Conservation (phyloP, 2,888 invertebrate species). For the Drosophila parthenogenetica region DNA sequence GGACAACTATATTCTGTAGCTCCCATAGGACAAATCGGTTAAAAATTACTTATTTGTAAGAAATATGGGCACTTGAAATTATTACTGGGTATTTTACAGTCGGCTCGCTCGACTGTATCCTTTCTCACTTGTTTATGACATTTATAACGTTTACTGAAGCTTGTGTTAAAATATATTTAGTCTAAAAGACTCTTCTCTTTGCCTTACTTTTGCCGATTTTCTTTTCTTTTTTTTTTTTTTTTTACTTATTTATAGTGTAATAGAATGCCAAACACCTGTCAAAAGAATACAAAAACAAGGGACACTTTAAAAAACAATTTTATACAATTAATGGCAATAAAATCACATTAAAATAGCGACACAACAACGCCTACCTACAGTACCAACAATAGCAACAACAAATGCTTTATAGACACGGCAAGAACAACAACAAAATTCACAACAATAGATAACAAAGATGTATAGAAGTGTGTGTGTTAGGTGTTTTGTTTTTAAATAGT, state of each 20-base stretch:
- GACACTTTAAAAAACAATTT: constrained; percentile 67
- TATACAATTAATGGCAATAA: constrained; percentile 78
- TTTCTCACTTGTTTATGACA: too few species aligned
- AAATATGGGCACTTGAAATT: too few species aligned
- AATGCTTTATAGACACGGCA: constrained; percentile 29
- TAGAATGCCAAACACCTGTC: constrained; percentile 34
- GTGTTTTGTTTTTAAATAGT: constrained; percentile 46
- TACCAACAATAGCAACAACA: constrained; percentile 47
- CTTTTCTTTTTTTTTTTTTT: too few species aligned
- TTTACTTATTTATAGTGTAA: constrained; percentile 9
- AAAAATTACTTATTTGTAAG: too few species aligned
- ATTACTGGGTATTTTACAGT: too few species aligned
- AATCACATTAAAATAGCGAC: constrained; percentile 77
- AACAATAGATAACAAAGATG: constrained; percentile 37
- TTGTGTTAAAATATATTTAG: too few species aligned
- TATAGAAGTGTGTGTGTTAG: constrained; percentile 41
- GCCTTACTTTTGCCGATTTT: too few species aligned
- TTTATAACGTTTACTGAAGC: too few species aligned
- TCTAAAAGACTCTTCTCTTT: too few species aligned
- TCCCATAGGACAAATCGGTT: too few species aligned
- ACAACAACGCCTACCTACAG: constrained; percentile 58
- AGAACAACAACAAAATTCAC: constrained; percentile 38
- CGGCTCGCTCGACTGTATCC: too few species aligned
- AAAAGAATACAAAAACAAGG: constrained; percentile 37
- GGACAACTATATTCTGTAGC: too few species aligned